Evolutionary conservation across 2,888 invertebrate species (phyloP).

Genomic region (Polydesmus complanatus): DNA sequence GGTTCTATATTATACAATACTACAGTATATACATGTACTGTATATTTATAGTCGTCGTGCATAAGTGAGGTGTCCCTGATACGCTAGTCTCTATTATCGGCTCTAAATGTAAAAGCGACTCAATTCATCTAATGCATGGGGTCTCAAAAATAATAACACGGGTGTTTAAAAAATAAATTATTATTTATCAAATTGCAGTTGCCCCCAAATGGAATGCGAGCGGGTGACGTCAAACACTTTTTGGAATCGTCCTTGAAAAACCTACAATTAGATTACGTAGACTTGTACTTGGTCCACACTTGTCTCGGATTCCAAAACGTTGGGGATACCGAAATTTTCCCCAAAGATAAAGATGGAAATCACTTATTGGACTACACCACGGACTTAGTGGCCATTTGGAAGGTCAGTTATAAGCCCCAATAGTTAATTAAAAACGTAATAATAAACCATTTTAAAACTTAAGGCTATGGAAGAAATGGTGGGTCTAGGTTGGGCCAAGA

Average conservation of each 20-base stretch:
- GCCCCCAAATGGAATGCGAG: slow-evolving; percentile 45
- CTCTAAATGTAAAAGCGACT: too few relatives aligned
- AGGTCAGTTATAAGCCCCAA: slow-evolving; percentile 23
- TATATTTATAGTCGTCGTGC: too few relatives aligned
- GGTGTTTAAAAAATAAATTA: not conserved
- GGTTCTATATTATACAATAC: too few relatives aligned
- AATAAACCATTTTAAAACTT: too few relatives aligned
- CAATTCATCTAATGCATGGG: too few relatives aligned
- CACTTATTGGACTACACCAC: slow-evolving; percentile 46
- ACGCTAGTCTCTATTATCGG: too few relatives aligned
- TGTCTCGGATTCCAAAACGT: slow-evolving; percentile 52
- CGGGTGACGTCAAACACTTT: slow-evolving; percentile 50
- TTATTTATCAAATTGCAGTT: slow-evolving; percentile 25
- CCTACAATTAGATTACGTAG: slow-evolving; percentile 61
- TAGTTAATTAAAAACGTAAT: too few relatives aligned
- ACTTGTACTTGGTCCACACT: slow-evolving; percentile 65
- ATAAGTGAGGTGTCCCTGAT: too few relatives aligned
- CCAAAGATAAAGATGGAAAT: slow-evolving; percentile 44
- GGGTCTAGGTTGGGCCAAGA: slow-evolving; percentile 50
- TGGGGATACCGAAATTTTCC: slow-evolving; percentile 46
- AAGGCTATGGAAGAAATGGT: slow-evolving; percentile 54
- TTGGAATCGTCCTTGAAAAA: slow-evolving; percentile 51
- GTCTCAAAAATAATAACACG: too few relatives aligned
- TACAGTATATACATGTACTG: too few relatives aligned
- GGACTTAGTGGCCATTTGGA: slow-evolving; percentile 59